These are phyloP conservation scores for Erebia aethiops DNA, from an alignment of 2,888 invertebrate genomes.

Conservation along the genomic window DNA sequence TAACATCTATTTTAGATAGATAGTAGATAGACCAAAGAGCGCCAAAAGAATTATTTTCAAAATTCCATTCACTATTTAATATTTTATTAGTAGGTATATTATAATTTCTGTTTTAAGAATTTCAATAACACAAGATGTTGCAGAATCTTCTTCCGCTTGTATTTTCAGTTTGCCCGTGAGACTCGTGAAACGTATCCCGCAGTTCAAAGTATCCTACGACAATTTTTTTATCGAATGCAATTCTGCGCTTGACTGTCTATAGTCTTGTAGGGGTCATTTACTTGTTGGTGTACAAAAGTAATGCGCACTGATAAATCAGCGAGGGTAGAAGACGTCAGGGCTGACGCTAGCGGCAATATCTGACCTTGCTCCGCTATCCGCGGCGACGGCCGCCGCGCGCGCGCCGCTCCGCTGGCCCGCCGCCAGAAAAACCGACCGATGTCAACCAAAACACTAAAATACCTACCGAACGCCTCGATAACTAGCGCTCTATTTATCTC, in stretches of 20 bases:
- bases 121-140: too few species aligned
- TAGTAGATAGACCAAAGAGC: too few species aligned
- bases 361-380: slow-evolving; percentile 78
- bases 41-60: too few species aligned
- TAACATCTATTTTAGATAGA: too few species aligned
- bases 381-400: slow-evolving; percentile 59
- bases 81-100: too few species aligned
- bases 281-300: slow-evolving; percentile 3
- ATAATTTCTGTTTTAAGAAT: too few species aligned
- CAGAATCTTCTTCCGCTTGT: too few species aligned
- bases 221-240: too few species aligned
- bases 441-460: slow-evolving; percentile 79
- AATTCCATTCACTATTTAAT: too few species aligned
- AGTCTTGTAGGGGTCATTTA: background rate
- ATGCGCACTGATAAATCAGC: slow-evolving; percentile 4
- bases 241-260: background rate
- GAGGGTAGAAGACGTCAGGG: slow-evolving; percentile 25
- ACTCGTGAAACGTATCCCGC: too few species aligned
- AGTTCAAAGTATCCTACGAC: too few species aligned
- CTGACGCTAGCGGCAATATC: slow-evolving; percentile 68
- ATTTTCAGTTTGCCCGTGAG: too few species aligned
- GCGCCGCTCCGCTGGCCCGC: slow-evolving; percentile 57
- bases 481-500: slow-evolving; percentile 17
- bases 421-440: slow-evolving; percentile 66
- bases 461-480: slow-evolving; percentile 47